Conservation (phyloP, 2,888 invertebrate species). For the Entomobrya multifasciata region DNA sequence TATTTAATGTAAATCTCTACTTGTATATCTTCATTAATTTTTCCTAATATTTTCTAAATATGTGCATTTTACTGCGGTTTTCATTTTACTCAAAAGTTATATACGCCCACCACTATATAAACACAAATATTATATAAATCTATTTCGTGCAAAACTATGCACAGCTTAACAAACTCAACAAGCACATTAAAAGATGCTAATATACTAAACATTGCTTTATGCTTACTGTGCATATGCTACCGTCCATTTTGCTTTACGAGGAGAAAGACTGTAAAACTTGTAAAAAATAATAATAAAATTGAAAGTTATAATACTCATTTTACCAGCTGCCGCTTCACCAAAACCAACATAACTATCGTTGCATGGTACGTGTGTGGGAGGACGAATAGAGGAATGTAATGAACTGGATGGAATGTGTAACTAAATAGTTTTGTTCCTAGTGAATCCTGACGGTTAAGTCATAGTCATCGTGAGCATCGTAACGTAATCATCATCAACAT, state of each 20-base stretch:
- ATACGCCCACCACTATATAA: constrained; percentile 5
- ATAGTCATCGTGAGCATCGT: too few relatives aligned
- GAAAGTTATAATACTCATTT: constrained; percentile 38
- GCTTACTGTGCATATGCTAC: background rate
- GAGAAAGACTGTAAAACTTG: constrained; percentile 40
- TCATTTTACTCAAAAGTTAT: background rate
- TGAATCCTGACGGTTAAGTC: too few relatives aligned
- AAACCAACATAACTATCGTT: background rate
- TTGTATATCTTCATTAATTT: too few relatives aligned
- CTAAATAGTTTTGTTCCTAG: background rate
- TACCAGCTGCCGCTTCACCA: constrained; percentile 52
- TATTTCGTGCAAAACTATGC: background rate
- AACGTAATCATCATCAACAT: constrained; percentile 22
- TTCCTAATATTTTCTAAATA: too few relatives aligned
- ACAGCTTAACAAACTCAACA: background rate
- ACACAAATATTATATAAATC: background rate
- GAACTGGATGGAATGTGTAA: background rate
- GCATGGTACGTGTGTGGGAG: background rate
- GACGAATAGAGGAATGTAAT: background rate
- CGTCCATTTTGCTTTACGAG: too few relatives aligned
- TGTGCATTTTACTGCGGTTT: too few relatives aligned
- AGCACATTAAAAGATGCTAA: background rate
- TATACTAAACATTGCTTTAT: background rate
- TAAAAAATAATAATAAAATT: constrained; percentile 37
- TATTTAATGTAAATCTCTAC: too few relatives aligned